Evolutionary conservation across 2,797 vertebrate species (phyloP), one percentile per base, ranked within the genome.

Genomic region (Hydrocynus forskahlii): DNA sequence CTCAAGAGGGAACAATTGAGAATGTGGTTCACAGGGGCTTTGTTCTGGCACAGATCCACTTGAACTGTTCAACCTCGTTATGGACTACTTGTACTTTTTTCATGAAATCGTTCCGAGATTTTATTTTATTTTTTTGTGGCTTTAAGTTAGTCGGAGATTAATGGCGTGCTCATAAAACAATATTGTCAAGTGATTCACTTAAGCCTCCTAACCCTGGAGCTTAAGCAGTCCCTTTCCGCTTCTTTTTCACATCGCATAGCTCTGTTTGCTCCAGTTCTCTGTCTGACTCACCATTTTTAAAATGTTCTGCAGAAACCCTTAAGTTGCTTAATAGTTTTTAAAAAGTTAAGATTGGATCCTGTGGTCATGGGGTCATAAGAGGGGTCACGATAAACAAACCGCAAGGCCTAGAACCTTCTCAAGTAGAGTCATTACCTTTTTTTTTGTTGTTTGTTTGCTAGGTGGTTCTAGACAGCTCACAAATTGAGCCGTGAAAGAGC

Each of bases 61-160:
- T 74, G 68, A 85, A 78, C 81, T 82, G 0, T 73, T 80, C 57
- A 76, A 68, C 59, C 40, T 35, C 6, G 12, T 60, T 40, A 63
- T 43, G 19, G 29, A 23, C n/a, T 80, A 67, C 43, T 29, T 60
- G 19, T 70, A 50, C 35, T 6, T 23, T 48, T 75, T 70, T 59
- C 62, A 52, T 71, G 13, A 21, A 64, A 73, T 67, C 7, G 5
- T 64, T 17, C 25, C 8, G 57, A 60, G 57, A 60, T n/a, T 38
- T 59, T 79, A 68, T 38, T 21, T 12, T 0, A 54, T 67, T 62
- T 68, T 78, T 78, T 19, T 62, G 16, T 62, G 13, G 52, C 63
- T 78, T 73, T 55, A 4, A 57, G 19, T 21, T 68, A 45, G 66
- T 68, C 66, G 0, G 19, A 29, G 16, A 75, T 75, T 55, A 75